Percentiles rank a stretch among this genome's conserved stretches.
These are phyloP conservation scores for Camelus bactrianus DNA, from an alignment of 2,113 vertebrate species.

Conservation along the genomic window DNA sequence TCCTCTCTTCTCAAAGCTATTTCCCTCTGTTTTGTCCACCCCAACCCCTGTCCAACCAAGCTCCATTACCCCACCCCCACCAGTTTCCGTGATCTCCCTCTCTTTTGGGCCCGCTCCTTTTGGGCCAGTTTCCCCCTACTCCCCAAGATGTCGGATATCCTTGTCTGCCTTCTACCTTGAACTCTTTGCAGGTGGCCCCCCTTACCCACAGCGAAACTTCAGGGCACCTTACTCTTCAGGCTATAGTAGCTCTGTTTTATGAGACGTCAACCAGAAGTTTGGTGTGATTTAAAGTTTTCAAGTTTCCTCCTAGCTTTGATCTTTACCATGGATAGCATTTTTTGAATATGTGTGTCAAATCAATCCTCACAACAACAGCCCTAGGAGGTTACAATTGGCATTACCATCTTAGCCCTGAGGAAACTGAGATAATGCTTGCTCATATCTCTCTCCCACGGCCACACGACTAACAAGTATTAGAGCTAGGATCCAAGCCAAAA, in stretches of 20 bases:
- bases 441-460: background rate
- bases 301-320: slow-evolving; percentile 7
- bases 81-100: background rate
- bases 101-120: background rate
- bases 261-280: background rate
- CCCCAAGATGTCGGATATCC: background rate
- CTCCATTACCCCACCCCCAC: background rate
- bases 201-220: background rate
- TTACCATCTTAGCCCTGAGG: background rate
- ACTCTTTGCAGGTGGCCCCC: background rate
- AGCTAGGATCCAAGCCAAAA: slow-evolving; percentile 18
- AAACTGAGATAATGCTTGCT: background rate
- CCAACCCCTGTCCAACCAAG: background rate
- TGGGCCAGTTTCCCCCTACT: background rate
- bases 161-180: background rate
- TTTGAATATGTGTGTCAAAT: slow-evolving; percentile 27
- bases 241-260: background rate
- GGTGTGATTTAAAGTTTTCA: background rate
- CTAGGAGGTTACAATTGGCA: background rate
- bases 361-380: background rate
- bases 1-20: slow-evolving; percentile 6
- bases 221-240: background rate
- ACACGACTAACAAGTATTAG: background rate
- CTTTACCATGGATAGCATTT: background rate
- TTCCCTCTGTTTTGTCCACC: background rate